Conservation (phyloP, 1,140 invertebrate species). For the Lasioglossum albipes region DNA sequence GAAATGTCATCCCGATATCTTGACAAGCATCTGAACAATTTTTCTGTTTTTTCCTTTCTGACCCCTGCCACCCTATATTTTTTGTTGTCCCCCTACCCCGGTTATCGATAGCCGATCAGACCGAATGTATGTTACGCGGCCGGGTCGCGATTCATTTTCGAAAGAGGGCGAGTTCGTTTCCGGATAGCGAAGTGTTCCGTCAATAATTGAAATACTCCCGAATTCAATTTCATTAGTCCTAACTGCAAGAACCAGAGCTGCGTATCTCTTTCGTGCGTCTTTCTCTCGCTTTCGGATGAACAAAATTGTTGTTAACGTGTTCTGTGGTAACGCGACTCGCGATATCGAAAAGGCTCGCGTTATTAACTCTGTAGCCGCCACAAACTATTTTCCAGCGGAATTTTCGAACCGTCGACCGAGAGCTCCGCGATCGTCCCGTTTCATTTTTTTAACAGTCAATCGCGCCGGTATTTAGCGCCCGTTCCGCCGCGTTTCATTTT, state of each 20-base stretch:
- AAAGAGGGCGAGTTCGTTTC: not conserved
- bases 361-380: not conserved
- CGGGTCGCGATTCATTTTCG: not conserved
- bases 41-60: not conserved
- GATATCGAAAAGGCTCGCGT: not conserved
- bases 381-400: not conserved
- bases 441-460: constrained; percentile 5
- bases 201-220: constrained; percentile 7
- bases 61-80: not conserved
- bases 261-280: no score
- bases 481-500: not conserved
- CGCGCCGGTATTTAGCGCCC: not conserved
- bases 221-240: not conserved
- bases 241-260: no score
- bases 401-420: not conserved
- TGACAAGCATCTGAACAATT: not conserved
- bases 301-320: no score
- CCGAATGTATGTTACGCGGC: not conserved
- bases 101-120: not conserved
- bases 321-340: no score
- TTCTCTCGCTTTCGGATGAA: no score
- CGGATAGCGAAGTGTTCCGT: not conserved
- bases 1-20: constrained; percentile 7
- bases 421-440: not conserved
- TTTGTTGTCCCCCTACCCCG: not conserved